These are phyloP conservation scores for Hydrozoanthus gracilis DNA, from an alignment of 92 coral and sea anemone species.

Conservation along the genomic window DNA sequence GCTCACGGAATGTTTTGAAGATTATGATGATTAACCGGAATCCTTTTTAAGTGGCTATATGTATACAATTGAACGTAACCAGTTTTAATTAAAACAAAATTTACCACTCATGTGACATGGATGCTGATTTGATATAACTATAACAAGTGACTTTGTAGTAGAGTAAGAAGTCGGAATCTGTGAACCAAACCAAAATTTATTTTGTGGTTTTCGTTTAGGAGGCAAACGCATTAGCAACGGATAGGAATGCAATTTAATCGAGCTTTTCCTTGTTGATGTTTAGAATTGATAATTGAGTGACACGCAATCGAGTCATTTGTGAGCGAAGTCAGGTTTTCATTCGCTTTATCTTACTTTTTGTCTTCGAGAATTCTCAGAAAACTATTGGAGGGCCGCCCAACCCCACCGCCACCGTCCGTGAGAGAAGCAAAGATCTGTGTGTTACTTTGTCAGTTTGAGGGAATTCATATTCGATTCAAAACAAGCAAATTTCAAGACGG, in stretches of 20 bases:
- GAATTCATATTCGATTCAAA: too few relatives aligned
- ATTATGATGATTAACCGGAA: too few relatives aligned
- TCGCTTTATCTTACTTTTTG: too few relatives aligned
- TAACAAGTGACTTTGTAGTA: not conserved
- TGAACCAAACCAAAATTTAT: not conserved
- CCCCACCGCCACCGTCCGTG: too few relatives aligned
- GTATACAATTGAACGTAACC: not conserved
- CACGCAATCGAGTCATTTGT: too few relatives aligned
- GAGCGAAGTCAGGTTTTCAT: not conserved
- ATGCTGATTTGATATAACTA: not conserved
- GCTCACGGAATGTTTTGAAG: too few relatives aligned
- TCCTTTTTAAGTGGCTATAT: too few relatives aligned
- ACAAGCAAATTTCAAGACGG: too few relatives aligned
- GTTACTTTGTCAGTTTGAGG: too few relatives aligned
- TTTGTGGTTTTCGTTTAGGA: not conserved
- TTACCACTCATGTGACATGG: not conserved
- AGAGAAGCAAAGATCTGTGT: too few relatives aligned
- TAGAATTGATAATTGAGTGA: not conserved
- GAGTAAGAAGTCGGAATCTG: not conserved
- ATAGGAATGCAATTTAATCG: not conserved
- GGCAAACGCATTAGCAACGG: not conserved
- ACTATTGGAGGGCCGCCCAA: too few relatives aligned
- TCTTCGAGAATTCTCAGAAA: too few relatives aligned
- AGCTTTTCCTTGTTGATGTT: not conserved
- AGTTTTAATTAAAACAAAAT: not conserved